These are phyloP conservation scores for Myotis brandtii DNA, from an alignment of 2,113 vertebrate species.

Conservation along the genomic window DNA sequence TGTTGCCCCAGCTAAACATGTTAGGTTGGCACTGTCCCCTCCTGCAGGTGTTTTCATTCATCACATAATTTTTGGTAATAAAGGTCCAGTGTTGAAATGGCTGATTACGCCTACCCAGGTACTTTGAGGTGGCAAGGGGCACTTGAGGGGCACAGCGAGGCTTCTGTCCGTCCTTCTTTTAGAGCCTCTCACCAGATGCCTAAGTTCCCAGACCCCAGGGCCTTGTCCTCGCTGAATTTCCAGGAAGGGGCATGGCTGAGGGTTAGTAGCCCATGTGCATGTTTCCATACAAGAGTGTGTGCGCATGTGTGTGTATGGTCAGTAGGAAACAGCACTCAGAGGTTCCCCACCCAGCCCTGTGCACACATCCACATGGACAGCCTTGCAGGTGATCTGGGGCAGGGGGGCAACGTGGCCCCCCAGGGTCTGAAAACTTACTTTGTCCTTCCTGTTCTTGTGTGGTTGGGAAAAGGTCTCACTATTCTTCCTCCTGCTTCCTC, in stretches of 20 bases:
- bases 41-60: neutral
- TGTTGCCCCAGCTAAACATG: neutral
- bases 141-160: no score
- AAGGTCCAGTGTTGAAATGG: neutral
- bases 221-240: neutral
- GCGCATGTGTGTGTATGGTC: neutral
- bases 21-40: neutral
- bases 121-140: neutral
- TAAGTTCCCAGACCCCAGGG: neutral
- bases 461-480: neutral
- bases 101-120: neutral
- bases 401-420: rapidly evolving
- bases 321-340: neutral
- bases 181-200: neutral
- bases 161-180: neutral
- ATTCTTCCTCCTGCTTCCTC: no score
- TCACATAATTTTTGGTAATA: neutral
- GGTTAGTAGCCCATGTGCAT: neutral
- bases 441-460: rapidly evolving
- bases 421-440: neutral
- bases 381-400: neutral
- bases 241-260: neutral
- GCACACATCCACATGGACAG: neutral
- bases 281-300: neutral
- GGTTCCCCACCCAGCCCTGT: neutral